These are phyloP conservation scores for Melinaea menophilus DNA, from an alignment of 2,888 invertebrate genomes.

Conservation along the genomic window DNA sequence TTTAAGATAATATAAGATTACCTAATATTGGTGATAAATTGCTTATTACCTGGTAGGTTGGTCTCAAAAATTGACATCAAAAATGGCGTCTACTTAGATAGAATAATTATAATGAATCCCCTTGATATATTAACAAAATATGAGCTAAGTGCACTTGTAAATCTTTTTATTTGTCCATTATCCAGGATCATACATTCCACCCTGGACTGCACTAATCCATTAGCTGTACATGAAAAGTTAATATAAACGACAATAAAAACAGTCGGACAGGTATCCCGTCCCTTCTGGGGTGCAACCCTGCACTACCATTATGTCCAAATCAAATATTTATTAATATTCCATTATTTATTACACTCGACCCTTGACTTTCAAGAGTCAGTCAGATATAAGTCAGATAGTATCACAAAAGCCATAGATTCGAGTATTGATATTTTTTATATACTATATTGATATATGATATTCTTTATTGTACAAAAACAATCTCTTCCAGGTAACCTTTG, in stretches of 20 bases:
- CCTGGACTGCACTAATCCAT: constrained; percentile 65
- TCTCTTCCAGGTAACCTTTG: no score
- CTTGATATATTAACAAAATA: neutral
- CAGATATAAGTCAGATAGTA: no score
- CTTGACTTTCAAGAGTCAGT: no score
- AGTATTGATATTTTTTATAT: no score
- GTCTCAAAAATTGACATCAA: neutral
- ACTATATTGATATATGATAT: no score
- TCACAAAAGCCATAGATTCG: no score
- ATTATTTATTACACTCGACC: no score
- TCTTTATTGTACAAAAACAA: no score
- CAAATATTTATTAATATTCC: constrained; percentile 22
- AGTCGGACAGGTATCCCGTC: constrained; percentile 51
- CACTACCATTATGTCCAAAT: constrained; percentile 28
- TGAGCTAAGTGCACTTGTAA: constrained; percentile 1
- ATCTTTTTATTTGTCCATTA: constrained; percentile 14
- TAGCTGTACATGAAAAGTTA: constrained; percentile 70
- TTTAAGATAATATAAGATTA: no score
- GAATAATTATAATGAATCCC: neutral
- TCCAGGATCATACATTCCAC: constrained; percentile 38
- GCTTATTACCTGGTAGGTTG: constrained; percentile 1
- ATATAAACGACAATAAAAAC: constrained; percentile 65
- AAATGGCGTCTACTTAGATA: neutral
- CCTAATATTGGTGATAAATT: neutral
- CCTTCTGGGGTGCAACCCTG: constrained; percentile 48